Percentiles rank a stretch among this genome's conserved stretches.
These are phyloP conservation scores for Agrotis exclamationis DNA, from an alignment of 2,888 invertebrate genomes.

Conservation along the genomic window DNA sequence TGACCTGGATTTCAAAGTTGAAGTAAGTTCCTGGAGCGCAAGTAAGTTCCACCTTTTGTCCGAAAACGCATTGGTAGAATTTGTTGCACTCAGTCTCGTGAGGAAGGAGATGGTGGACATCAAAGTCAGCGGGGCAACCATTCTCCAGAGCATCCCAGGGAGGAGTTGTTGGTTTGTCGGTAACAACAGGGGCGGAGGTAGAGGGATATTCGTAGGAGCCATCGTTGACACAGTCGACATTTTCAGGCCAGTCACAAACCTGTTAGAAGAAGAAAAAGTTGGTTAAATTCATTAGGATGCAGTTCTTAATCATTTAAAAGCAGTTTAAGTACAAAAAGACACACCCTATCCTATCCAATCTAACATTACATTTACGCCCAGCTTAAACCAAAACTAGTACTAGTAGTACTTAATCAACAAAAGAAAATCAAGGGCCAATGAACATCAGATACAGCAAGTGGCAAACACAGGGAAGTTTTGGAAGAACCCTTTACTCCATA, in stretches of 20 bases:
- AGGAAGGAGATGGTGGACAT: conserved; percentile 71
- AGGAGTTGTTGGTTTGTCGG: conserved; percentile 10
- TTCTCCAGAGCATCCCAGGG: conserved; percentile 62
- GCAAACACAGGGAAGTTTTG: no score
- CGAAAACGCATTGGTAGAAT: conserved; percentile 77
- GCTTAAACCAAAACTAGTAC: no score
- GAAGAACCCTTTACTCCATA: no score
- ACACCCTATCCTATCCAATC: no score
- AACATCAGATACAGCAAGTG: no score
- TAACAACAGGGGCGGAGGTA: not conserved
- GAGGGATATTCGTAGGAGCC: conserved; percentile 33
- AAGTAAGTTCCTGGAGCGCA: conserved; percentile 74
- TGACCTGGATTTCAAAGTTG: conserved; percentile 75
- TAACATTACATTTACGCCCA: no score
- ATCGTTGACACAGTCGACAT: conserved; percentile 40
- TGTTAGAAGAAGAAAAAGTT: conserved; percentile 1
- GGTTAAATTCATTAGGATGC: no score
- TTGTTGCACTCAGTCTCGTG: conserved; percentile 73
- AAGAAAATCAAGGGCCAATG: no score
- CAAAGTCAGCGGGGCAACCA: conserved; percentile 72
- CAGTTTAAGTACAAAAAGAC: no score
- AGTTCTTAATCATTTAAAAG: no score
- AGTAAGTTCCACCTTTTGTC: conserved; percentile 64
- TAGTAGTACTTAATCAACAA: no score
- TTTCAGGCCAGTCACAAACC: conserved; percentile 44